Evolutionary conservation across 2,888 invertebrate species (phyloP).

Genomic region (Agelastica alni): DNA sequence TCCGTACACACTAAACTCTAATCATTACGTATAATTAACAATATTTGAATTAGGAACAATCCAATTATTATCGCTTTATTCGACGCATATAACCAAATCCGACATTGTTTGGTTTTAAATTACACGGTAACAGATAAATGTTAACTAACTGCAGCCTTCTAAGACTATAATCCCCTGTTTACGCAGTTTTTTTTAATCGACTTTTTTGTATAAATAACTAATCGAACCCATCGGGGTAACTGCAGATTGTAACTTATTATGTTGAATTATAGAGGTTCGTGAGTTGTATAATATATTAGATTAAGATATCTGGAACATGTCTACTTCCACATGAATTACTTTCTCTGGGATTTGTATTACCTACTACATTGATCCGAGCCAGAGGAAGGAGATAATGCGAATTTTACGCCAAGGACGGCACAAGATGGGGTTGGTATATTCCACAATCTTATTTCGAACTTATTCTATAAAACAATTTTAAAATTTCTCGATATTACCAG

Average conservation of each 20-base stretch:
- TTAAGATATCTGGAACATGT: slow-evolving; percentile 4
- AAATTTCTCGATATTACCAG: too few species aligned
- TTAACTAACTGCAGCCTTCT: background rate
- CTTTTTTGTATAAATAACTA: slow-evolving; percentile 1
- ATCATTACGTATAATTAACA: slow-evolving; percentile 29
- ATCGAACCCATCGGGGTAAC: background rate
- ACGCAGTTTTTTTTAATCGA: background rate
- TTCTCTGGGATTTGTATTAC: slow-evolving; percentile 27
- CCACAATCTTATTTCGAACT: too few species aligned
- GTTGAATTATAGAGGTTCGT: slow-evolving; percentile 2
- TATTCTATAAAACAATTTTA: too few species aligned
- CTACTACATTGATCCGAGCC: slow-evolving; percentile 30
- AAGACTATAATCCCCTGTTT: slow-evolving; percentile 1
- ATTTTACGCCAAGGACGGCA: slow-evolving; percentile 7
- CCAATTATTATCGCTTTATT: slow-evolving; percentile 20
- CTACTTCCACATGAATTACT: slow-evolving; percentile 16
- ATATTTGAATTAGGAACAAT: slow-evolving; percentile 27
- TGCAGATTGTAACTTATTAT: background rate
- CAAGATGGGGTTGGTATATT: slow-evolving; percentile 4
- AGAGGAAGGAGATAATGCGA: slow-evolving; percentile 10
- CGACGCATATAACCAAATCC: background rate
- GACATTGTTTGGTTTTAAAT: background rate
- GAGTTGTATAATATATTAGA: slow-evolving; percentile 2
- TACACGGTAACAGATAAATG: background rate
- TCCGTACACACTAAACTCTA: slow-evolving; percentile 16